These are phyloP conservation scores for Heteractis magnifica DNA, from an alignment of 92 coral and sea anemone genomes.

Conservation along the genomic window DNA sequence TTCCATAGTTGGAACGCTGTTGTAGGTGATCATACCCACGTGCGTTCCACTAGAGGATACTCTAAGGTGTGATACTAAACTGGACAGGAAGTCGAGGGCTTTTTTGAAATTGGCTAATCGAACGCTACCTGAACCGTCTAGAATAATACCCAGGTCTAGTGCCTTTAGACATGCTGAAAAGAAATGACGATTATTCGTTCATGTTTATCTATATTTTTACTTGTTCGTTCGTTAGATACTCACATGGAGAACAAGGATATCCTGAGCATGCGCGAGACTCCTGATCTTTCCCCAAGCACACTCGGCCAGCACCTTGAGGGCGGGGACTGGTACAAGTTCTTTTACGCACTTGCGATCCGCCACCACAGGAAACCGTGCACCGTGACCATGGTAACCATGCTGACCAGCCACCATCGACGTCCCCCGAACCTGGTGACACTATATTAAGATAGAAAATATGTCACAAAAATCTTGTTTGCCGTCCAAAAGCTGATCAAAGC, in stretches of 20 bases:
- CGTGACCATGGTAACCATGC: conserved; percentile 50
- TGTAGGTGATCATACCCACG: conserved; percentile 50
- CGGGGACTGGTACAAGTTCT: conserved; percentile 47
- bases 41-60: conserved; percentile 47
- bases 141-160: conserved; percentile 55
- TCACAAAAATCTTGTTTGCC: not conserved
- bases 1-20: conserved; percentile 32
- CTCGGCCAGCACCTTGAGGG: conserved; percentile 34
- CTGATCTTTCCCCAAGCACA: conserved; percentile 36
- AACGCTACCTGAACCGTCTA: conserved; percentile 73
- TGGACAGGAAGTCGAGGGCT: conserved; percentile 32
- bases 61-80: conserved; percentile 26
- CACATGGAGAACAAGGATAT: conserved; percentile 57
- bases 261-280: conserved; percentile 50
- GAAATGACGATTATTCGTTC: not conserved
- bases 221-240: conserved; percentile 1
- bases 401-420: conserved; percentile 51
- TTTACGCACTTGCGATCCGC: conserved; percentile 41
- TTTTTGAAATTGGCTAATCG: conserved; percentile 34
- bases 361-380: conserved; percentile 51
- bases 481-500: not conserved
- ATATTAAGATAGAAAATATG: not conserved
- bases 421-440: conserved; percentile 23
- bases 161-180: conserved; percentile 53
- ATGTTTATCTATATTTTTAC: not conserved